Evolutionary conservation across 2,113 vertebrate species (phyloP).

Genomic region (Sorex araneus): DNA sequence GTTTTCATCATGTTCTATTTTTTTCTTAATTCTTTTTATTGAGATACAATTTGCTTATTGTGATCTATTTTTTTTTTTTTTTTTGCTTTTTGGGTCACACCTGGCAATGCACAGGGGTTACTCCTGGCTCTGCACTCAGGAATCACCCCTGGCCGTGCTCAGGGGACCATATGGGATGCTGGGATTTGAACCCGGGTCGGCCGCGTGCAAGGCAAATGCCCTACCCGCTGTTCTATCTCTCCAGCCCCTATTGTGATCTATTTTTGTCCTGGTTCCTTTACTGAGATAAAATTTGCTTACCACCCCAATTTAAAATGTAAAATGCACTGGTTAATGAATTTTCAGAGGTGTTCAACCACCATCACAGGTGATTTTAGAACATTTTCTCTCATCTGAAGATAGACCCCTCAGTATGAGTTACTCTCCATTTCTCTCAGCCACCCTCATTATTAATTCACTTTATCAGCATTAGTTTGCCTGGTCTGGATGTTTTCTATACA

Average conservation of each 20-base stretch:
- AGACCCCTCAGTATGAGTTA: neutral
- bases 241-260: neutral
- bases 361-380: neutral
- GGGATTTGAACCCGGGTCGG: no score
- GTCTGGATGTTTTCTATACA: neutral
- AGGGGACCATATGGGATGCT: no score
- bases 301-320: neutral
- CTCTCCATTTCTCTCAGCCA: neutral
- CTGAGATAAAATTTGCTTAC: neutral
- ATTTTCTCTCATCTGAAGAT: neutral
- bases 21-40: neutral
- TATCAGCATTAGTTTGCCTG: neutral
- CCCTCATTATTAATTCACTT: neutral
- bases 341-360: neutral
- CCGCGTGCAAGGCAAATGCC: no score
- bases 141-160: no score
- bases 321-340: neutral
- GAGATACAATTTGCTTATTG: neutral
- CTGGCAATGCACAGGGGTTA: no score
- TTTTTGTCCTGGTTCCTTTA: neutral
- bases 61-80: neutral
- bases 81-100: no score
- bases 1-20: neutral
- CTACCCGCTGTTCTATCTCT: no score
- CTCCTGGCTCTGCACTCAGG: no score